Base-by-base conservation (phyloP, 2,888 invertebrate species). In the Caenorhabditis doughertyi region DNA sequence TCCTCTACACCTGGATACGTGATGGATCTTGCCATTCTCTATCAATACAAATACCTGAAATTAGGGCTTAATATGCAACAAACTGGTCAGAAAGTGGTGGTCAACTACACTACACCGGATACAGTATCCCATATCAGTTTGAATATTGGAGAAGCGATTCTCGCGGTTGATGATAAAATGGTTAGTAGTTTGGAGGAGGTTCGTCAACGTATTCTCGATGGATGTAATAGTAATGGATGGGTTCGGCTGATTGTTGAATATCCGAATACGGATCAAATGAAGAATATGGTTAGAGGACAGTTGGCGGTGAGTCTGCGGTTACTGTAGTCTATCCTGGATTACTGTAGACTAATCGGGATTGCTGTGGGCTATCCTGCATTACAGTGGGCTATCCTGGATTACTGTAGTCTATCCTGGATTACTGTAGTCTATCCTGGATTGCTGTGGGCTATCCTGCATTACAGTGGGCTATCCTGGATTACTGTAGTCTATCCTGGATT, bases 91-190 rank as follows among this genome's bases (percentile, higher is more conserved):
- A 32, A 27, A 13, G 62, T 71, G n/a, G 39, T 62, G n/a, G 56
- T 79, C 44, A 64, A 71, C 44, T 79, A 79, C 71, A 79, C 79
- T 0, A 21, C 27, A 3, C 79, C 79, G 9, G 79, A 64, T 21
- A 21, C 71, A 3, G 70, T 62, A 0, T 23, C 79, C 16, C 55
- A 71, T 32, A 29, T 44, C 11, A 39, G 44, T 39, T 18, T 79
- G 64, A 79, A 71, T 32, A 65, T 79, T 21, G 79, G 79, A 7
- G 79, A 79, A 32, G 44, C 53, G 5, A 71, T 79, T 27, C 21
- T 79, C 27, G 56, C 65, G 11, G 56, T 71, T 8, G 71, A 79
- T 23, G 79, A 71, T 1, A 7, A 18, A 0, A 13, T 21, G 2
- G 49, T 71, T 3, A 49, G 13, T 7, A 56, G 3, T 27, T 25